phyloP scores from a whole-genome alignment of 2,888 invertebrate genomes.

The Erebia epiphron region DNA sequence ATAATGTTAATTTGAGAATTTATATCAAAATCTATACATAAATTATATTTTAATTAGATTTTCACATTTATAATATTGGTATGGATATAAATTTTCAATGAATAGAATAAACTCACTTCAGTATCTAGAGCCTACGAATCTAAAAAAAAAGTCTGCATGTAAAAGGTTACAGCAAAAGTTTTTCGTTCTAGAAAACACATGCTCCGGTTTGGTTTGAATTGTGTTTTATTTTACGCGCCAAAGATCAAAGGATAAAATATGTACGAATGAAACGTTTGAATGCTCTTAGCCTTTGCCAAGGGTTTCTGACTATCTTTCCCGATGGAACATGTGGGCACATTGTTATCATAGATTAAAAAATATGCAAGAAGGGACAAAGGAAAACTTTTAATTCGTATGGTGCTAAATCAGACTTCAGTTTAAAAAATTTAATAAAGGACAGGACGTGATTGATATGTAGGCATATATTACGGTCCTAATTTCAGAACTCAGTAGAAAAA shows the following conservation, averaged over 20 bases:
- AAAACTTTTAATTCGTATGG: background rate
- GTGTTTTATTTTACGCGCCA: conserved; percentile 13
- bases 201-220: conserved; percentile 10
- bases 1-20: background rate
- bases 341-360: conserved; percentile 15
- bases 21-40: too few relatives aligned
- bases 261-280: conserved; percentile 24
- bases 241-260: conserved; percentile 25
- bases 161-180: background rate
- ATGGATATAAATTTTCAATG: background rate
- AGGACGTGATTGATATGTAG: too few relatives aligned
- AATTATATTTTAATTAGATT: too few relatives aligned
- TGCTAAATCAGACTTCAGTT: background rate
- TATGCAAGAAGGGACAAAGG: background rate
- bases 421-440: too few relatives aligned
- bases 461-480: too few relatives aligned
- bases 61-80: too few relatives aligned
- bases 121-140: background rate
- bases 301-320: conserved; percentile 19
- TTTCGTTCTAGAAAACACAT: conserved; percentile 6
- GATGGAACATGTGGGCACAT: conserved; percentile 22
- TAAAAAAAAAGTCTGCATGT: background rate
- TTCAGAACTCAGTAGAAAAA: too few relatives aligned
- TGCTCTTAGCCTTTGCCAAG: conserved; percentile 24
- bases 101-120: background rate